phyloP scores from a whole-genome alignment of 1,140 invertebrate genomes.

The Mactra quadrangularis region DNA sequence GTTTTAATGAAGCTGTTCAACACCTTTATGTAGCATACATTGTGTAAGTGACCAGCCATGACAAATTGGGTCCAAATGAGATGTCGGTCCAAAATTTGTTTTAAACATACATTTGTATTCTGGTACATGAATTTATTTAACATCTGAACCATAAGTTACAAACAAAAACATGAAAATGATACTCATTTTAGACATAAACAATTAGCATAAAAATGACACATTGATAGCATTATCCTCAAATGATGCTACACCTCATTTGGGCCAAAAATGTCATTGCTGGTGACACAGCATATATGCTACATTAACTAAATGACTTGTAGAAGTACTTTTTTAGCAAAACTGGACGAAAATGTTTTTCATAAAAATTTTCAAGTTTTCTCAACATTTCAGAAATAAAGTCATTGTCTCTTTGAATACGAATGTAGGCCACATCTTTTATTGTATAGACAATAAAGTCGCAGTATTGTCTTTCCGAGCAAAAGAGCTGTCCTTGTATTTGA shows the following conservation, averaged over 20 bases:
- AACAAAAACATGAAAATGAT: neutral
- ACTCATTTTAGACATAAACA: neutral
- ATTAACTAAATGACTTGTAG: constrained; percentile 29
- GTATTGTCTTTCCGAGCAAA: constrained; percentile 41
- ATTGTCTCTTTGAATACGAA: constrained; percentile 52
- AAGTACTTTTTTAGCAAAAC: constrained; percentile 27
- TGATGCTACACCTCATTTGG: neutral
- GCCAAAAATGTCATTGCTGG: too few species aligned
- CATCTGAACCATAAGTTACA: neutral
- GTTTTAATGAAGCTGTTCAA: too few species aligned
- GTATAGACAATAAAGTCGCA: constrained; percentile 63
- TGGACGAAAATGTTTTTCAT: constrained; percentile 25
- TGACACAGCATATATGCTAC: too few species aligned
- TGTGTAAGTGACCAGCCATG: too few species aligned
- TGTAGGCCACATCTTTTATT: constrained; percentile 50
- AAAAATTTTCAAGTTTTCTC: constrained; percentile 55
- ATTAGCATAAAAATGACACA: constrained; percentile 5
- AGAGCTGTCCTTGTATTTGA: constrained; percentile 66
- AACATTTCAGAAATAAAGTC: constrained; percentile 57
- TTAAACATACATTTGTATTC: too few species aligned
- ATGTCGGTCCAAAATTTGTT: too few species aligned
- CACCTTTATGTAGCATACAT: too few species aligned
- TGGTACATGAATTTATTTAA: neutral
- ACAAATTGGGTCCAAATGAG: too few species aligned
- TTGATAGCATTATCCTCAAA: neutral